Evolutionary conservation across 2,797 vertebrate genomes (phyloP).

Genomic region (Echeneis naucrates): DNA sequence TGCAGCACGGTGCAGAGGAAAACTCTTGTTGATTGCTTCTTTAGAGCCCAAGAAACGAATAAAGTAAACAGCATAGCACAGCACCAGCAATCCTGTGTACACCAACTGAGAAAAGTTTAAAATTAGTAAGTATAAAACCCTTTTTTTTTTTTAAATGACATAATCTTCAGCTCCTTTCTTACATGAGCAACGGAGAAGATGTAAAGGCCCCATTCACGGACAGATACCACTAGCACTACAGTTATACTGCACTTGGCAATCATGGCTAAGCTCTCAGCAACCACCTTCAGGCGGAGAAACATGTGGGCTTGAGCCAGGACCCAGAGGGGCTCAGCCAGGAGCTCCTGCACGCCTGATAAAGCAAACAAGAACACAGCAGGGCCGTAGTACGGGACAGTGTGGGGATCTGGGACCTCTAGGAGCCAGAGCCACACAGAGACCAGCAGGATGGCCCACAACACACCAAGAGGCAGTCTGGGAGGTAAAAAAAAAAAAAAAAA

Average conservation of each 20-base stretch:
- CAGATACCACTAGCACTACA: conserved; percentile 87
- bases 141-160: conserved; percentile 2
- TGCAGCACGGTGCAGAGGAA: conserved; percentile 86
- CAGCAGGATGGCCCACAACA: conserved; percentile 89
- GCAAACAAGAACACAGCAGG: conserved; percentile 91
- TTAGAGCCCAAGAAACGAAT: conserved; percentile 88
- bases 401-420: conserved; percentile 90
- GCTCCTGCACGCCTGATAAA: conserved; percentile 91
- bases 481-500: too few relatives aligned
- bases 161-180: conserved; percentile 24
- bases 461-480: conserved; percentile 90
- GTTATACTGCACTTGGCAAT: conserved; percentile 90
- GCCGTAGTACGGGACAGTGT: conserved; percentile 88
- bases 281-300: conserved; percentile 93
- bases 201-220: conserved; percentile 92
- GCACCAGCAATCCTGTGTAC: conserved; percentile 89
- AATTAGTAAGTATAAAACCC: conserved; percentile 9
- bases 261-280: conserved; percentile 93
- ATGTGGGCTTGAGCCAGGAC: conserved; percentile 95
- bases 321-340: conserved; percentile 94
- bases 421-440: conserved; percentile 92
- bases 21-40: conserved; percentile 85
- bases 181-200: conserved; percentile 96
- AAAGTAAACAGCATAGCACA: conserved; percentile 91
- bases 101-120: conserved; percentile 82